Percentiles rank a stretch among this genome's conserved stretches.
These are phyloP conservation scores for Streptopelia turtur DNA, from an alignment of 2,797 vertebrate genomes.

Conservation along the genomic window DNA sequence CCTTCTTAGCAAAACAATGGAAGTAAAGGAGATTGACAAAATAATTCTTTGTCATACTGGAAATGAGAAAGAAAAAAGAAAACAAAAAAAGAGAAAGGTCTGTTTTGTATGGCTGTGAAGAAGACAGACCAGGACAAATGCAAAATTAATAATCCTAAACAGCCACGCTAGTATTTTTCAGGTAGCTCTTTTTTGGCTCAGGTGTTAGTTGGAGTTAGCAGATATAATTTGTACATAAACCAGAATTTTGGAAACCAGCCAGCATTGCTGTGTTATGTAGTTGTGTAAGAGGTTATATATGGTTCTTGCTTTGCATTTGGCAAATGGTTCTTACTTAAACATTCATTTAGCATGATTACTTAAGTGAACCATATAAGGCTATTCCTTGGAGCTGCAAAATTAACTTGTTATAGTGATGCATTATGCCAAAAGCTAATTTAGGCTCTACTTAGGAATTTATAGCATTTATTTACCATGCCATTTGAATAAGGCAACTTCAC, in stretches of 20 bases:
- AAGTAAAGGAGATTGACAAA: slow-evolving; percentile 14
- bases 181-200: slow-evolving; percentile 17
- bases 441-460: slow-evolving; percentile 43
- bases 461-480: slow-evolving; percentile 58
- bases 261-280: slow-evolving; percentile 8
- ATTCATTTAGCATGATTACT: slow-evolving; percentile 63
- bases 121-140: slow-evolving; percentile 27
- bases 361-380: slow-evolving; percentile 71
- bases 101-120: not conserved
- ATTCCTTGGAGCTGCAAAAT: slow-evolving; percentile 60
- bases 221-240: slow-evolving; percentile 19
- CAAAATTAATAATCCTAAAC: slow-evolving; percentile 16
- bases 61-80: not conserved
- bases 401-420: slow-evolving; percentile 49
- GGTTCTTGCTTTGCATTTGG: slow-evolving; percentile 64
- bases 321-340: slow-evolving; percentile 64
- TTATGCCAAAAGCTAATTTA: slow-evolving; percentile 63
- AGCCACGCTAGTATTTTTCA: slow-evolving; percentile 34
- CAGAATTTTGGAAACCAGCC: slow-evolving; percentile 51
- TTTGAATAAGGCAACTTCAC: slow-evolving; percentile 47
- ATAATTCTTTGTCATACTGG: not conserved
- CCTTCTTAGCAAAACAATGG: slow-evolving; percentile 57
- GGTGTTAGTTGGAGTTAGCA: slow-evolving; percentile 9
- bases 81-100: not conserved
- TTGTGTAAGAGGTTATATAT: slow-evolving; percentile 70